phyloP scores from a whole-genome alignment of 2,797 vertebrate species.

The Nannoperca australis region DNA sequence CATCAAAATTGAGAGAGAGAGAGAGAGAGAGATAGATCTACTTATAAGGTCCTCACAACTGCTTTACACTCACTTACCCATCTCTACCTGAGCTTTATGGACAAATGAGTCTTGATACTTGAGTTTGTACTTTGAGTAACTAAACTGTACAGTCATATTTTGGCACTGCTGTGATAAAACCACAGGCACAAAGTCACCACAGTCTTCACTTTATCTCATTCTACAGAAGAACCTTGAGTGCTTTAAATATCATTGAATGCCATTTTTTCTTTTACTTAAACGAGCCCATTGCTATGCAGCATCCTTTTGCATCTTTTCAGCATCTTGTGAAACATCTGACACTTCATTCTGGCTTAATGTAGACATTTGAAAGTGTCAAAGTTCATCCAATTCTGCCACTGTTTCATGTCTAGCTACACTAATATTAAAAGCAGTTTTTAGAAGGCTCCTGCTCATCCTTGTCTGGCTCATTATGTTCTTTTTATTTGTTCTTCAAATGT shows the following conservation, averaged over 20 bases:
- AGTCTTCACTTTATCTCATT: background rate
- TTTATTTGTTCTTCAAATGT: constrained; percentile 31
- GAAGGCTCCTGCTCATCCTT: constrained; percentile 3
- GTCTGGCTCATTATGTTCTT: constrained; percentile 5
- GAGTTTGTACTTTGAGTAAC: background rate
- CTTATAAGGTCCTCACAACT: background rate
- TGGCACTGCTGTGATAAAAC: background rate
- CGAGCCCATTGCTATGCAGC: constrained; percentile 54
- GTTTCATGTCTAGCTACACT: background rate
- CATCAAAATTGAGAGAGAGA: background rate
- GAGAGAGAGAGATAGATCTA: background rate
- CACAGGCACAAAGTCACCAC: background rate
- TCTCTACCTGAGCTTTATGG: constrained; percentile 11
- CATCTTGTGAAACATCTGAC: constrained; percentile 34
- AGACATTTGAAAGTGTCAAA: constrained; percentile 31
- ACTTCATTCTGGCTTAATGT: constrained; percentile 3
- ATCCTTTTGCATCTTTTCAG: constrained; percentile 31
- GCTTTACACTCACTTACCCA: background rate
- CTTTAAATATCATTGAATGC: constrained; percentile 16
- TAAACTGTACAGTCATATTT: background rate
- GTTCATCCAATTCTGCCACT: constrained; percentile 5
- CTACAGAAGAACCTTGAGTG: background rate
- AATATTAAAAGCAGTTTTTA: constrained; percentile 12
- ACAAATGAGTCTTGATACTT: background rate
- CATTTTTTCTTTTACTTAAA: constrained; percentile 10